Percentiles rank a stretch among this genome's conserved stretches.
Evolutionary conservation across 35 echinoderm and acorn worm genomes (phyloP).

Genomic region (Ophiothrix spiculata): DNA sequence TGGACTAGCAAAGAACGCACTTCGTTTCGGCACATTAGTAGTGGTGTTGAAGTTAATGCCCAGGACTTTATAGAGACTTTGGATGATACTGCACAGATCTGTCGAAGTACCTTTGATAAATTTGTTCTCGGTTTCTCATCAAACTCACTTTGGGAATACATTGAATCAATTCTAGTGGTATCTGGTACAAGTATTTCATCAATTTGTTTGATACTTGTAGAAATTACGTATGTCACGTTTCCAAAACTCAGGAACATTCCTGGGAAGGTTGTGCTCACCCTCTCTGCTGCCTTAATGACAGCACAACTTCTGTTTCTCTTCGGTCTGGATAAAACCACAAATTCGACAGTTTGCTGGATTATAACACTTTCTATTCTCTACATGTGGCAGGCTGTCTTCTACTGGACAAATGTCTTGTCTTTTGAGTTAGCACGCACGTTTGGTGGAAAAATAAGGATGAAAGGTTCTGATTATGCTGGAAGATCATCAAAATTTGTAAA

Average conservation of each 20-base stretch:
- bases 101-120: neutral
- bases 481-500: no score
- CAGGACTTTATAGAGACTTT: neutral
- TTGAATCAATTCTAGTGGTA: no score
- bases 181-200: constrained; percentile 17
- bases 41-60: neutral
- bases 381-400: constrained; percentile 31
- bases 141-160: no score
- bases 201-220: neutral
- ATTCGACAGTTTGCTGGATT: neutral
- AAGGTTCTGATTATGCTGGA: no score
- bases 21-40: neutral
- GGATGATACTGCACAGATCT: neutral
- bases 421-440: constrained; percentile 45
- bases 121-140: no score
- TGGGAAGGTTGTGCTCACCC: constrained; percentile 20
- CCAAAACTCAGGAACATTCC: constrained; percentile 31
- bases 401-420: constrained; percentile 53
- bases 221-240: constrained; percentile 34
- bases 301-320: constrained; percentile 35
- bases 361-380: constrained; percentile 34
- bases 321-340: constrained; percentile 15
- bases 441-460: no score
- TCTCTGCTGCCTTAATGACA: constrained; percentile 15
- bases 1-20: neutral